These are phyloP conservation scores for Eupithecia tripunctaria DNA, from an alignment of 2,888 invertebrate genomes.

Conservation along the genomic window DNA sequence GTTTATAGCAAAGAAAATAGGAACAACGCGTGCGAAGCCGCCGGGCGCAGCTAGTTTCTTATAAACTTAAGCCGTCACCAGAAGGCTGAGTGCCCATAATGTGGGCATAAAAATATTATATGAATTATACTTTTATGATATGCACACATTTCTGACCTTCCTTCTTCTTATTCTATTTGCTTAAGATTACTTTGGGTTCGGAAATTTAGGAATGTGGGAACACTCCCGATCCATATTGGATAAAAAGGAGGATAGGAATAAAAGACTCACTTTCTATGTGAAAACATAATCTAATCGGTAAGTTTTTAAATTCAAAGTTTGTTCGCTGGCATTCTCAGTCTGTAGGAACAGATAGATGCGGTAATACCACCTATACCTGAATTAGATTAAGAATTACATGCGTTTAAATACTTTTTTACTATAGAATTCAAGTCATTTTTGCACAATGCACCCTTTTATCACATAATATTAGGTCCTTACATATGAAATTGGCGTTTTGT, in stretches of 20 bases:
- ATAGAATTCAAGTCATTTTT: too few relatives aligned
- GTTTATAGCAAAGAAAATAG: too few relatives aligned
- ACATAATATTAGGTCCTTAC: too few relatives aligned
- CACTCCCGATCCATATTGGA: slow-evolving; percentile 63
- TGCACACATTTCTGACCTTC: slow-evolving; percentile 46
- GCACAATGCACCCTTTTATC: too few relatives aligned
- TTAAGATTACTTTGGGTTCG: slow-evolving; percentile 80
- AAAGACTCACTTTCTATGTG: slow-evolving; percentile 54
- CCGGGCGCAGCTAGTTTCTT: too few relatives aligned
- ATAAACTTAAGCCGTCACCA: too few relatives aligned
- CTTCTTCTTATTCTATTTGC: slow-evolving; percentile 80
- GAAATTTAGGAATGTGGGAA: slow-evolving; percentile 65
- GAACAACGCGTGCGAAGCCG: too few relatives aligned
- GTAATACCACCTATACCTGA: not conserved
- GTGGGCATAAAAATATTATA: too few relatives aligned
- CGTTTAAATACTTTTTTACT: too few relatives aligned
- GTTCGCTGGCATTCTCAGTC: slow-evolving; percentile 45
- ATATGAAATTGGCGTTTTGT: too few relatives aligned
- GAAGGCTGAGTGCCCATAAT: too few relatives aligned
- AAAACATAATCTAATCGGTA: slow-evolving; percentile 66
- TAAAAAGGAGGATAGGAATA: slow-evolving; percentile 55
- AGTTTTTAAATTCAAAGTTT: slow-evolving; percentile 70
- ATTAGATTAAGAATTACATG: not conserved
- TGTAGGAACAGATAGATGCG: slow-evolving; percentile 50
- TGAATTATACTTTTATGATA: too few relatives aligned